Percentiles rank a stretch among this genome's conserved stretches.
Conservation (phyloP, 1,140 invertebrate species). For the Procambarus virginalis region DNA sequence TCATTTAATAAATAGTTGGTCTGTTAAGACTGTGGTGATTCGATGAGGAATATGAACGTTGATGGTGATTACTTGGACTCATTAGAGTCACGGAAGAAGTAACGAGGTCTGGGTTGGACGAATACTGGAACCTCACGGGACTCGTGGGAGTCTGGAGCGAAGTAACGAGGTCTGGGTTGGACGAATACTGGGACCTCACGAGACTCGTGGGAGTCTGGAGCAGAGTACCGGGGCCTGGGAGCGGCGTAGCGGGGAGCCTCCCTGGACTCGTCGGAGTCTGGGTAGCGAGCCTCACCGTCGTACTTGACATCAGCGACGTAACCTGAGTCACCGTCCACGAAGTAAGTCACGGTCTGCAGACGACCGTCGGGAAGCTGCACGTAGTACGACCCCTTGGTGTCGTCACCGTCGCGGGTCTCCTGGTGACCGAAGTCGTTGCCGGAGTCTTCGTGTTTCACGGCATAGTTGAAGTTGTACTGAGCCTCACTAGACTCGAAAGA, state of each 20-base stretch:
- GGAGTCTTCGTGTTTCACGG: background rate
- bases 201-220: background rate
- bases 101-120: background rate
- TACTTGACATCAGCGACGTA: background rate
- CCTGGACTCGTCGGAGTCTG: background rate
- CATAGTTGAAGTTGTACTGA: background rate
- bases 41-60: background rate
- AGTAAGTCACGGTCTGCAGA: constrained; percentile 9
- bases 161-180: background rate
- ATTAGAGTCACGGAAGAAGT: background rate
- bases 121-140: background rate
- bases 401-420: background rate
- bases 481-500: background rate
- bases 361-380: background rate
- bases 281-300: background rate
- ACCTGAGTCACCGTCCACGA: background rate
- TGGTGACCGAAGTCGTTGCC: background rate
- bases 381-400: constrained; percentile 5
- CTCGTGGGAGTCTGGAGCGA: background rate
- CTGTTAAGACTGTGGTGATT: background rate
- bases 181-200: background rate
- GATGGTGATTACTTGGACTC: constrained; percentile 5
- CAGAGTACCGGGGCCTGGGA: background rate
- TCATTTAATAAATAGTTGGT: background rate
- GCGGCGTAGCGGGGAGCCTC: background rate